Evolutionary conservation across 1,140 invertebrate genomes (phyloP).

Genomic region (Carposina sasakii): DNA sequence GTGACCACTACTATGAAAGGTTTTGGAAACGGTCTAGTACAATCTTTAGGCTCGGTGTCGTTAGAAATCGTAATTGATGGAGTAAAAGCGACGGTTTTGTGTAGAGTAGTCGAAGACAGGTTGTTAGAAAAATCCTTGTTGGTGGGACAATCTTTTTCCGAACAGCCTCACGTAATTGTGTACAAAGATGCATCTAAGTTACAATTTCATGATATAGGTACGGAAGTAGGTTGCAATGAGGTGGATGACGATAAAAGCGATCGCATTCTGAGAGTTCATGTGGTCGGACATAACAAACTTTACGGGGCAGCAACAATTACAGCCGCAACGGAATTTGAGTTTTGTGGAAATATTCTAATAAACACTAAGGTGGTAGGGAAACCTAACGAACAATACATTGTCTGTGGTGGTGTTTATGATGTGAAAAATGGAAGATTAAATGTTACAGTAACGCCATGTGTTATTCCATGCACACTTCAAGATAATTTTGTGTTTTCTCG

Average conservation of each 20-base stretch:
- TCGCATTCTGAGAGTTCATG: conserved; percentile 1
- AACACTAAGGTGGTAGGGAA: conserved; percentile 14
- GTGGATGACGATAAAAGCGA: not conserved
- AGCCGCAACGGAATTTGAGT: not conserved
- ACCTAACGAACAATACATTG: conserved; percentile 9
- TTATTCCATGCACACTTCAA: not conserved
- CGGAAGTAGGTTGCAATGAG: not conserved
- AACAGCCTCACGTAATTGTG: conserved; percentile 20
- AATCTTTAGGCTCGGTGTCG: conserved; percentile 15
- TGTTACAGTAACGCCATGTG: not conserved
- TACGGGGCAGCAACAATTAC: conserved; percentile 9
- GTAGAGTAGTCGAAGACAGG: conserved; percentile 17
- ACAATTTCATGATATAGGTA: conserved; percentile 8
- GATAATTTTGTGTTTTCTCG: not conserved
- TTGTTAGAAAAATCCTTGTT: conserved; percentile 18
- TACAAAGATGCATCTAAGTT: conserved; percentile 16
- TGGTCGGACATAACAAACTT: not conserved
- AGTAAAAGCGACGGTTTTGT: conserved; percentile 14
- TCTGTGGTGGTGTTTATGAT: conserved; percentile 2
- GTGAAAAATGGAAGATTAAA: not conserved
- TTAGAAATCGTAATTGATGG: conserved; percentile 16
- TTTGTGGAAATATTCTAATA: conserved; percentile 11
- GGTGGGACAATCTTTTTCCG: conserved; percentile 17
- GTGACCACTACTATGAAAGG: conserved; percentile 16
- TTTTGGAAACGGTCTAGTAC: conserved; percentile 19